Percentiles rank a stretch among this genome's conserved stretches.
phyloP scores from a whole-genome alignment of 2,888 invertebrate species.

The Drosophila parthenogenetica region DNA sequence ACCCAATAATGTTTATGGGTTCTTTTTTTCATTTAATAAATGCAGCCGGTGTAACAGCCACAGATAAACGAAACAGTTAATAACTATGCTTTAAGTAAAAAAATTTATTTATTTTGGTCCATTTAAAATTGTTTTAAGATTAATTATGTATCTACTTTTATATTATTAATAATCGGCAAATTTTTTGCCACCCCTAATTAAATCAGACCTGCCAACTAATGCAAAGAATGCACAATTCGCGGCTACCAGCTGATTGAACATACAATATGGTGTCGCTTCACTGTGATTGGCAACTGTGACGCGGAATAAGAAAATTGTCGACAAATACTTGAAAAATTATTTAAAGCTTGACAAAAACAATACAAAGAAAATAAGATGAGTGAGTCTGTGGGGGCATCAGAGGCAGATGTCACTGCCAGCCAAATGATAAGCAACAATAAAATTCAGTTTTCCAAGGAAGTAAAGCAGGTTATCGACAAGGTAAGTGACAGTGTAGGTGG shows the following conservation, averaged over 20 bases:
- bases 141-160: no score
- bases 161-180: no score
- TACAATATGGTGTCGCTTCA: slow-evolving; percentile 14
- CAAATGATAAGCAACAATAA: slow-evolving; percentile 58
- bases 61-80: no score
- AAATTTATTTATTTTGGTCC: no score
- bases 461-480: slow-evolving; percentile 95
- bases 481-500: slow-evolving; percentile 81
- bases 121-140: no score
- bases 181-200: no score
- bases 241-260: slow-evolving; percentile 39
- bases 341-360: background rate
- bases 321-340: slow-evolving; percentile 9
- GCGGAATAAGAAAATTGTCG: slow-evolving; percentile 28
- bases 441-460: slow-evolving; percentile 91
- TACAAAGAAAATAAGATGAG: slow-evolving; percentile 43
- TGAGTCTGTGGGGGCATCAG: slow-evolving; percentile 46
- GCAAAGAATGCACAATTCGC: no score
- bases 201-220: slow-evolving; percentile 11
- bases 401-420: slow-evolving; percentile 27
- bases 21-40: no score
- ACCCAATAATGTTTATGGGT: no score
- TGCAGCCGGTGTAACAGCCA: no score
- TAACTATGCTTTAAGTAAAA: no score
- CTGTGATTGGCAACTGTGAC: slow-evolving; percentile 45